Base-by-base conservation (phyloP, 2,888 invertebrate species). In the Melolontha melolontha region DNA sequence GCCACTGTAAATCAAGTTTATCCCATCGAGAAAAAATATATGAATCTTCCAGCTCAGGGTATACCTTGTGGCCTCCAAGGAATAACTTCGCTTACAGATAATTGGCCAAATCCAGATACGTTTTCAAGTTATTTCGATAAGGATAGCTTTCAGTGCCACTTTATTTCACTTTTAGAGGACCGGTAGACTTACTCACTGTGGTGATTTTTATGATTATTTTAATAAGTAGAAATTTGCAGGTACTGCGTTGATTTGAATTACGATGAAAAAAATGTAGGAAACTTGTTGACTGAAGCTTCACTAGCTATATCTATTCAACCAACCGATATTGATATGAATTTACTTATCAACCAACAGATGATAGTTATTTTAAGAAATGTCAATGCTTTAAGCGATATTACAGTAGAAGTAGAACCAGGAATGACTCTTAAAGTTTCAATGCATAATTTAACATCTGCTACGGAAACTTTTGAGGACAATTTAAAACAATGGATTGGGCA, bases 11-110 rank as follows among this genome's bases (percentile, higher is more conserved):
- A 87, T 51, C 89, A 91, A 74, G 87, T 93, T 22, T 93, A 90
- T 88, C 88, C 88, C 59, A 84, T 92, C 68, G 91, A 93, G 74
- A 86, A 85, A 52, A 87, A 88, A 69, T 87, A 92, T 70, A 85
- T 90, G 80, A 84, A 85, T 2, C 79, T 92, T 16, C 92, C 93
- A 0, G 88, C 87, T 62, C 90, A 92, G 86, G 92, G 92, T 0
- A 83, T 92, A 0, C 86, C 87, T 59, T 93, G 94, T 77, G 85
- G 88, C 0, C 82, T 94, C 59, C 82, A 85, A 40, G 88, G 89
- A 40, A 86, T 93, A 1, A 79, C 85, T 16, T 89, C 91, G 0
- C 82, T 83, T 47, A 87, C 85, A 5, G 86, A 86, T 0, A 84
- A 81, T 68, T 91, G 91, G 91, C 84, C 86, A 8, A 84, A 86